Conservation (phyloP, 2,113 vertebrate genomes). For the Pollimyrus isidori region DNA sequence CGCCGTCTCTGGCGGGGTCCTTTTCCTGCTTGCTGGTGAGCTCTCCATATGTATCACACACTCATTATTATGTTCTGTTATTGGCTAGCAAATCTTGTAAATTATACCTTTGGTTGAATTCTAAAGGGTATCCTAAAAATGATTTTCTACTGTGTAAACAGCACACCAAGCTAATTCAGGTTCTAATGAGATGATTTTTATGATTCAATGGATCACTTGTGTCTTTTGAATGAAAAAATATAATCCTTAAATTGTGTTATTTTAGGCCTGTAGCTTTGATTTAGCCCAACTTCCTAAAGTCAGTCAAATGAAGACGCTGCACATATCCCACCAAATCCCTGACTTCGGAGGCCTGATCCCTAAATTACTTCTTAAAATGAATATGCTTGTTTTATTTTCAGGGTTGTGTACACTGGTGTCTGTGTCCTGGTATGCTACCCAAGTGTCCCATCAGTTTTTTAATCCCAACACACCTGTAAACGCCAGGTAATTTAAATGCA, state of each 20-base stretch:
- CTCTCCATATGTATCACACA: neutral
- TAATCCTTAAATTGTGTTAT: neutral
- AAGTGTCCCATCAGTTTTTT: slow-evolving; percentile 90
- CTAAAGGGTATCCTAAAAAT: slow-evolving; percentile 3
- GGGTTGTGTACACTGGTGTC: slow-evolving; percentile 84
- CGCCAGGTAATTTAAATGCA: slow-evolving; percentile 63
- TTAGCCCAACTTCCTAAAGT: neutral
- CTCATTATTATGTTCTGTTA: neutral
- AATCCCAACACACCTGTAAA: slow-evolving; percentile 83
- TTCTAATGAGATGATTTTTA: neutral
- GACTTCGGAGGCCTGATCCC: neutral
- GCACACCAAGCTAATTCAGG: neutral
- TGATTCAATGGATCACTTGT: neutral
- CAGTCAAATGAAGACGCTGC: neutral
- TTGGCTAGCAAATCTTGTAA: slow-evolving; percentile 11
- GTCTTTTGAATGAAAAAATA: neutral
- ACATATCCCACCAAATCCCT: neutral
- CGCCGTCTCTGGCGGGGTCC: slow-evolving; percentile 75
- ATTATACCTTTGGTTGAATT: neutral
- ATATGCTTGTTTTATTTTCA: slow-evolving; percentile 38
- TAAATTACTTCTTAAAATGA: neutral
- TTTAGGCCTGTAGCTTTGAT: neutral
- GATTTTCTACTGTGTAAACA: neutral
- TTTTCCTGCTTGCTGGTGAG: slow-evolving; percentile 86
- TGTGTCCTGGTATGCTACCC: slow-evolving; percentile 87